Evolutionary conservation across 2,888 invertebrate species (phyloP), one percentile per base, ranked within the genome.

Genomic region (Celastrina argiolus): DNA sequence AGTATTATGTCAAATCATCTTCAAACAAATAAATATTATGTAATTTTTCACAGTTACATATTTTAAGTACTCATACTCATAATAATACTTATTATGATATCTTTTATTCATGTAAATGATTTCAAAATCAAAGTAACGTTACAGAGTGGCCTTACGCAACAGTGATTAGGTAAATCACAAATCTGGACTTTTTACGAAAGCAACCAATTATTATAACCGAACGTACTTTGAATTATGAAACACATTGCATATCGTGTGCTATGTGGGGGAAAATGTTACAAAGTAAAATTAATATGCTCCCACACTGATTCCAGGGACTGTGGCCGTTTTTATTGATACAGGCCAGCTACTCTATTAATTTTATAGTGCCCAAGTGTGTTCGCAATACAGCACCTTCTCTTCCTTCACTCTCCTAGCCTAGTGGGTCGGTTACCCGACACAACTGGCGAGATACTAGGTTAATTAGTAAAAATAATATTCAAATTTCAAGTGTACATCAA

Each of bases 141-240:
- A 22, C 39, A 61, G 36, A 36, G 36, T 59, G 14, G 16, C 8
- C 22, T 36, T 39, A 39, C 61, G 22, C 61, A 61, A 61, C 14
- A n/a, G 12, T 16, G 5, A 61, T 61, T 61, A 61, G 61, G 61
- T 39, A 61, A 61, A 36, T 61, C 39, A 61, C 14, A 61, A 61
- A 61, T 61, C 39, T 39, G 14, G 14, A 39, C 12, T 51, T 18
- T 51, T 51, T 51, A 22, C 51, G 59, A 59, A 31, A 59, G 59
- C 59, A 34, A 14, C 14, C 16, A 61, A 26, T 51, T 51, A 26
- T 51, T 26, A 16, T 28, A 22, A 66, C 31, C 51, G 42, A 45
- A 26, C 16, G 56, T 7, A 5, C 16, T n/a, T 28, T 36, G 34
- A 31, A 28, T 58, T 41, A 39, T 41, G 51, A 51, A 51, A 22